Evolutionary conservation across 2,113 vertebrate genomes (phyloP), one percentile per base, ranked within the genome.

Genomic region (Campylomormyrus numenius): DNA sequence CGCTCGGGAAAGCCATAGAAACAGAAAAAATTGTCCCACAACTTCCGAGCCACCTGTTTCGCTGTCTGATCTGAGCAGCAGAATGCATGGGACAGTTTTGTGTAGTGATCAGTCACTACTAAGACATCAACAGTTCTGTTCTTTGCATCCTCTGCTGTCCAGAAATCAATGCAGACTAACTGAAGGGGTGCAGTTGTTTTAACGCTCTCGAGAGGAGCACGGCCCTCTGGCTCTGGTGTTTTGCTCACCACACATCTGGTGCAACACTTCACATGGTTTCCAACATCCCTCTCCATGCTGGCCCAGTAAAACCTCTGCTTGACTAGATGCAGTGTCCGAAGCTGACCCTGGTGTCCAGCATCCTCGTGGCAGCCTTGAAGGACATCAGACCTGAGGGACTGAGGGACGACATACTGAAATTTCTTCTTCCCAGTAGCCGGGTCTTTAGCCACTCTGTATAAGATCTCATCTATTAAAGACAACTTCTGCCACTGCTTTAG

Each of bases 291-390:
- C 15, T 92, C 90, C 10, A 92, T 49, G 3, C 83, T 8, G 15
- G 56, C 24, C 92, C 92, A 92, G 62, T 87, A 90, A 5, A 53
- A 92, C 89, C 31, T 53, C 56, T 21, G 88, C 53, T 66, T 66
- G 58, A 66, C 62, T 5, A 92, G 42, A 6, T 83, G 39, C 11
- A 91, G 19, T 15, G 13, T 92, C n/a, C 90, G 77, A 24, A 52
- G 53, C 58, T 91, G 92, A 11, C 88, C 91, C 53, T 58, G 19
- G 53, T 58, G 53, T 6, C 53, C 53, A 58, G 53, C 87, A 10
- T 86, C 24, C 3, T 92, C 66, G 15, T 91, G 87, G 5, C 90
- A n/a, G 6, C 90, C 88, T 10, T 0, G 27, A 31, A 70, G 24
- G 27, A 70, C 62, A n/a, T 70, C 62, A n/a, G 24, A 31, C 27